phyloP scores from a whole-genome alignment of 2,888 invertebrate genomes.

The Mesochorus sp. region DNA sequence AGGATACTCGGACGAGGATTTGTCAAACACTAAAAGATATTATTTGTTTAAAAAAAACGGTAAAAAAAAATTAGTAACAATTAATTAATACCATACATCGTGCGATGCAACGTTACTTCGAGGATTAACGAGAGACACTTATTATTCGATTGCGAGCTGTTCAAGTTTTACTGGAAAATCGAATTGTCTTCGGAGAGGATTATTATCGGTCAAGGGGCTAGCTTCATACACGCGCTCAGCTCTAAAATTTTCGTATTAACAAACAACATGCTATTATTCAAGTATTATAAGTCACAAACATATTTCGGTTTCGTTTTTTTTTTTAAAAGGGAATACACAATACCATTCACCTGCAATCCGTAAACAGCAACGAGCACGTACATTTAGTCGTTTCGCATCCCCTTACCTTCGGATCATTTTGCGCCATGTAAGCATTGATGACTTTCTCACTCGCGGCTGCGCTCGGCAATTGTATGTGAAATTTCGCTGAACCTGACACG shows the following conservation, averaged over 20 bases:
- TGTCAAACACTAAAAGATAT: constrained; percentile 22
- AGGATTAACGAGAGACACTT: constrained; percentile 47
- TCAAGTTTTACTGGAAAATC: constrained; percentile 12
- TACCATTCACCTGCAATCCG: constrained; percentile 30
- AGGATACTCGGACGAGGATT: constrained; percentile 35
- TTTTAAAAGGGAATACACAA: constrained; percentile 14
- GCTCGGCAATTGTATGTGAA: constrained; percentile 82
- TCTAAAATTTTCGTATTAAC: background rate
- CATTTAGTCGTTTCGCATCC: background rate
- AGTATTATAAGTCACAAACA: background rate
- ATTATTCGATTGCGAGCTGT: constrained; percentile 46
- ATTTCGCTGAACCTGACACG: constrained; percentile 80
- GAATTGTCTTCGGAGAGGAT: constrained; percentile 25
- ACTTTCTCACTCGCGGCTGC: constrained; percentile 73
- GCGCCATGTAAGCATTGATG: constrained; percentile 73
- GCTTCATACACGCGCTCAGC: background rate
- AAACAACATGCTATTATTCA: constrained; percentile 35
- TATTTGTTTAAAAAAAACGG: constrained; percentile 20
- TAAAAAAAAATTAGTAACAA: constrained; percentile 44
- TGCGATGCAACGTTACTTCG: constrained; percentile 68
- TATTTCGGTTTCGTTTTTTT: background rate
- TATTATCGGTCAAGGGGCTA: constrained; percentile 4
- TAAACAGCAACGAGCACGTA: constrained; percentile 18
- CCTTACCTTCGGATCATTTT: constrained; percentile 73
- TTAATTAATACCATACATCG: constrained; percentile 74